These are phyloP conservation scores for Chrysaora quinquecirrha DNA, from an alignment of 30 jellyfish, hydroid and myxozoan species.

Conservation along the genomic window DNA sequence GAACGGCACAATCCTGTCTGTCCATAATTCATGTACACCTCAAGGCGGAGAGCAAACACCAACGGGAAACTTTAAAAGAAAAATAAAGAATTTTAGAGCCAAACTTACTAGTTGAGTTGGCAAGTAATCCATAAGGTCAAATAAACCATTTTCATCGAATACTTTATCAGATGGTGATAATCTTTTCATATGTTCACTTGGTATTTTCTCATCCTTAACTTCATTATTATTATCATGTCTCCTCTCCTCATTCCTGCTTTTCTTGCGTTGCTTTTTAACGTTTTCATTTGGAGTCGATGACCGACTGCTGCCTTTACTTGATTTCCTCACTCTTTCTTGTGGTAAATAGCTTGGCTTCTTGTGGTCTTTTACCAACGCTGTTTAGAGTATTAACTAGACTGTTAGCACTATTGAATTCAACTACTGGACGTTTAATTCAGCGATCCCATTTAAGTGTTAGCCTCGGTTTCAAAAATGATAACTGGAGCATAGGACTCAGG, in stretches of 20 bases:
- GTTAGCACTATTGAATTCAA: too few species aligned
- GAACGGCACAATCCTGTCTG: too few species aligned
- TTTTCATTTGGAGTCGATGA: constrained; percentile 72
- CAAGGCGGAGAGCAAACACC: too few species aligned
- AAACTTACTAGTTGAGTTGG: constrained; percentile 93
- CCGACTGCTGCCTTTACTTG: constrained; percentile 64
- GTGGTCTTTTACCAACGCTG: constrained; percentile 39
- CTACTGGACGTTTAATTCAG: too few species aligned
- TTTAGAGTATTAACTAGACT: too few species aligned
- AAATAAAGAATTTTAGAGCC: too few species aligned
- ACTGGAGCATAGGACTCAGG: too few species aligned
- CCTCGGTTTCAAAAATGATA: too few species aligned
- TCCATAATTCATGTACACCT: too few species aligned
- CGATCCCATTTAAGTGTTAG: too few species aligned
- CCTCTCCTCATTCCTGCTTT: background rate
- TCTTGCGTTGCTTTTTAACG: constrained; percentile 24
- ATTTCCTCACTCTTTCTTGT: constrained; percentile 42
- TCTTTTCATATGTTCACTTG: background rate
- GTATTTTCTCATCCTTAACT: constrained; percentile 7
- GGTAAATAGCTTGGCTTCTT: too few species aligned
- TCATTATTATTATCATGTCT: background rate
- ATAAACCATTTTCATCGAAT: constrained; percentile 83
- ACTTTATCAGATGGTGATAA: constrained; percentile 62
- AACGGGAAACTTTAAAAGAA: too few species aligned
- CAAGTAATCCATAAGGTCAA: constrained; percentile 81